Evolutionary conservation across 2,797 vertebrate genomes (phyloP).

Genomic region (Philypnodon macrostomus): DNA sequence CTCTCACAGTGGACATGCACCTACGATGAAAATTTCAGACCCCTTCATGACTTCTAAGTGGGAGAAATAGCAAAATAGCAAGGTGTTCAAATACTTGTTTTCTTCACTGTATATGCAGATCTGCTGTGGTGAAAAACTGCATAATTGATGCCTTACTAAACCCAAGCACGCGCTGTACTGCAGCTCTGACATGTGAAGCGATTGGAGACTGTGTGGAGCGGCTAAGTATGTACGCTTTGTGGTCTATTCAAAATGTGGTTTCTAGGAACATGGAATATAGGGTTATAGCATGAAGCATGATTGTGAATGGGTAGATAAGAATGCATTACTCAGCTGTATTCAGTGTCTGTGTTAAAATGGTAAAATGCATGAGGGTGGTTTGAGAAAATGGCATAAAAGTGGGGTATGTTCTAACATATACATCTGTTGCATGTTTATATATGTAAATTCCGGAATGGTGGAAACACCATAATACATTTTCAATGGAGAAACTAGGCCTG

Average conservation of each 20-base stretch:
- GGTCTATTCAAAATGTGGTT: slow-evolving; percentile 5
- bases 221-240: slow-evolving; percentile 6
- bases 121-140: slow-evolving; percentile 8
- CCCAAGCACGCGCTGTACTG: slow-evolving; percentile 18
- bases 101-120: slow-evolving; percentile 27
- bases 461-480: no score
- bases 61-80: no score
- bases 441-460: no score
- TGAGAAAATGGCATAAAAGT: not conserved
- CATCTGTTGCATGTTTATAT: no score
- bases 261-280: slow-evolving; percentile 1
- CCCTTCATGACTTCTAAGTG: no score
- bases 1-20: no score
- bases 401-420: no score
- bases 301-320: not conserved
- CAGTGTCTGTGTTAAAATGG: not conserved
- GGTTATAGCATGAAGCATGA: not conserved
- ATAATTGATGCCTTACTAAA: slow-evolving; percentile 29
- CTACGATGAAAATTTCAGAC: no score
- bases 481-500: no score
- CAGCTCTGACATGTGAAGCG: slow-evolving; percentile 14
- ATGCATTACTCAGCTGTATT: not conserved
- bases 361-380: not conserved
- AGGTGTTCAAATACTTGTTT: no score
- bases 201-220: not conserved